phyloP scores from a whole-genome alignment of 1,140 invertebrate genomes.

The Neelides sp. region DNA sequence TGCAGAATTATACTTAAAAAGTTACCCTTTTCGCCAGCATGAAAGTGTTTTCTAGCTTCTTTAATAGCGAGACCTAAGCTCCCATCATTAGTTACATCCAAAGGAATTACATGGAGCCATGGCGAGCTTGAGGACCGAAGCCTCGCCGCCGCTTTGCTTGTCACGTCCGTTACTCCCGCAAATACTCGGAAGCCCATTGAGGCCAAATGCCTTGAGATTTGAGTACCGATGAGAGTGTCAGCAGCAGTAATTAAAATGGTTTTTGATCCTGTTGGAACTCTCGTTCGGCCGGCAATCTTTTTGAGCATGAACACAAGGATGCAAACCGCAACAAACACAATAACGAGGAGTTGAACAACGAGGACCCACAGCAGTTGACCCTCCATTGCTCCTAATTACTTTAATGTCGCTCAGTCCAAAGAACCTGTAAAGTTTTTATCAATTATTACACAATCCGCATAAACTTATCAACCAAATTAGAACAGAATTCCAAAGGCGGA shows the following conservation, averaged over 20 bases:
- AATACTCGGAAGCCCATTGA: constrained; percentile 58
- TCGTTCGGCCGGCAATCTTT: constrained; percentile 19
- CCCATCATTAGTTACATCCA: constrained; percentile 68
- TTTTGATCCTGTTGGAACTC: constrained; percentile 27
- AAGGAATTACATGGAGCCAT: constrained; percentile 43
- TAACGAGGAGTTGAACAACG: constrained; percentile 25
- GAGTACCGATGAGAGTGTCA: constrained; percentile 22
- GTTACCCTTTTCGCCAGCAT: constrained; percentile 63
- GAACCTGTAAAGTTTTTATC: too few species aligned
- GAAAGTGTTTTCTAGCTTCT: constrained; percentile 59
- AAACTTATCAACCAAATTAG: too few species aligned
- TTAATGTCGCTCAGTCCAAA: too few species aligned
- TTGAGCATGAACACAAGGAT: constrained; percentile 29
- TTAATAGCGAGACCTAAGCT: constrained; percentile 60
- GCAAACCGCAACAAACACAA: constrained; percentile 26
- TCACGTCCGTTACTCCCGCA: constrained; percentile 47
- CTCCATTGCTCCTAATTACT: too few species aligned
- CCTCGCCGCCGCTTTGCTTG: constrained; percentile 25
- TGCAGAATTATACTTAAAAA: not conserved
- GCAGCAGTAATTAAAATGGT: constrained; percentile 25
- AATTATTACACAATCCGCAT: too few species aligned
- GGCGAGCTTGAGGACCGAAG: constrained; percentile 36
- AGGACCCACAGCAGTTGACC: constrained; percentile 29
- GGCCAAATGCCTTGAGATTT: constrained; percentile 47
- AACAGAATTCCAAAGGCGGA: too few species aligned